Evolutionary conservation across 2,888 invertebrate genomes (phyloP).

Genomic region (Drosophila anceps): DNA sequence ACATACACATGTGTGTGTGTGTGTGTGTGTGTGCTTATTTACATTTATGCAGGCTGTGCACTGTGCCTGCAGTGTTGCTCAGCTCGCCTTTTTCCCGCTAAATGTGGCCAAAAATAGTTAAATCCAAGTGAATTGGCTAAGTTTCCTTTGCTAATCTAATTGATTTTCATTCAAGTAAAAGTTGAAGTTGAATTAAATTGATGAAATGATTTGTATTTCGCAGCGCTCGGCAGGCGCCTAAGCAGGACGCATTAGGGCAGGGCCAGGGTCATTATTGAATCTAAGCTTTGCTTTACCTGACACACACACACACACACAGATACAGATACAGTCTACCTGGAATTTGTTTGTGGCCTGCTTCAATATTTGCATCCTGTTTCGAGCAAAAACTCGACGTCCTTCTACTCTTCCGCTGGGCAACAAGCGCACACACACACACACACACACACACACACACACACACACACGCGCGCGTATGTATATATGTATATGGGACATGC

Average conservation of each 20-base stretch:
- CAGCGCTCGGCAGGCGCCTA: constrained; percentile 7
- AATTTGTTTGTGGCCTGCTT: neutral
- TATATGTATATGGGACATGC: constrained; percentile 31
- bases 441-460: neutral
- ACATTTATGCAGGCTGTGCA: neutral
- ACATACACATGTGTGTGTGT: neutral
- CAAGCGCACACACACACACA: constrained; percentile 6
- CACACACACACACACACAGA: constrained; percentile 2
- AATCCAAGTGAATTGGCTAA: too few relatives aligned
- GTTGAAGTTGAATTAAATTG: neutral
- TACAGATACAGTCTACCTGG: constrained; percentile 54
- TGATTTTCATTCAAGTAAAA: neutral
- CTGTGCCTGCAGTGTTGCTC: neutral
- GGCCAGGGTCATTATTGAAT: constrained; percentile 34
- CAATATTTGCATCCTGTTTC: constrained; percentile 70
- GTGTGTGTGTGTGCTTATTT: neutral
- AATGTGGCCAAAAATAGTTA: neutral
- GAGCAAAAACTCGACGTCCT: constrained; percentile 65
- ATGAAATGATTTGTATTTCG: neutral
- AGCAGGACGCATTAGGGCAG: constrained; percentile 44
- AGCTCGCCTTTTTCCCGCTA: constrained; percentile 4
- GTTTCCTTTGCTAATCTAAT: neutral
- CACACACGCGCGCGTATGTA: too few relatives aligned
- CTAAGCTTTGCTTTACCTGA: constrained; percentile 33
- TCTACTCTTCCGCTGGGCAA: constrained; percentile 70